Percentiles rank a stretch among this genome's conserved stretches.
phyloP scores from a whole-genome alignment of 2,113 vertebrate genomes.

The Sylvietta virens region DNA sequence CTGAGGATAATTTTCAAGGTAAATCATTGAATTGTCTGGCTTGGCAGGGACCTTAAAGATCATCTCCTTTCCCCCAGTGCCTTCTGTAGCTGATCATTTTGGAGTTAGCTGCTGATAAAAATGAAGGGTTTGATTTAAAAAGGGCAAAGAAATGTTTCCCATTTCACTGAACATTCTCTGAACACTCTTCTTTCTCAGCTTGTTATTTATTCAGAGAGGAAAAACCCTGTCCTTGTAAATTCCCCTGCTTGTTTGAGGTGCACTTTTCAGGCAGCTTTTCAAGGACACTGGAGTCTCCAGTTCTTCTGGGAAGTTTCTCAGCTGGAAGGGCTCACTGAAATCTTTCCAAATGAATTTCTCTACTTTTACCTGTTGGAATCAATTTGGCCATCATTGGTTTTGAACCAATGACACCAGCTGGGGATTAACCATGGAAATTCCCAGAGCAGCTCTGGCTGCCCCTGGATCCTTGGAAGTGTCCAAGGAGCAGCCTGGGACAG shows the following conservation, averaged over 20 bases:
- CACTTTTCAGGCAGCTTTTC: background rate
- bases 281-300: no score
- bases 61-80: background rate
- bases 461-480: background rate
- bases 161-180: background rate
- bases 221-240: background rate
- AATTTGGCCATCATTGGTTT: rapidly evolving
- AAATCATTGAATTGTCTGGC: background rate
- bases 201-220: background rate
- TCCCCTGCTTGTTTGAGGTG: background rate
- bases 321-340: background rate
- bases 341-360: background rate
- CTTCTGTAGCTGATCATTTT: background rate
- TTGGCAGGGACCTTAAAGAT: background rate
- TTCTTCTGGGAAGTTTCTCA: rapidly evolving
- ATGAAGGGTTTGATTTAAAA: background rate
- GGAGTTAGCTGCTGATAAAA: background rate
- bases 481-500: background rate
- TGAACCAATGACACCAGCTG: background rate
- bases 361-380: background rate
- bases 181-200: background rate
- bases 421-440: background rate
- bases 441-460: background rate
- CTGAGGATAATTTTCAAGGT: background rate
- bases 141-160: background rate